phyloP scores from a whole-genome alignment of 2,113 vertebrate genomes.

The Abramis brama region DNA sequence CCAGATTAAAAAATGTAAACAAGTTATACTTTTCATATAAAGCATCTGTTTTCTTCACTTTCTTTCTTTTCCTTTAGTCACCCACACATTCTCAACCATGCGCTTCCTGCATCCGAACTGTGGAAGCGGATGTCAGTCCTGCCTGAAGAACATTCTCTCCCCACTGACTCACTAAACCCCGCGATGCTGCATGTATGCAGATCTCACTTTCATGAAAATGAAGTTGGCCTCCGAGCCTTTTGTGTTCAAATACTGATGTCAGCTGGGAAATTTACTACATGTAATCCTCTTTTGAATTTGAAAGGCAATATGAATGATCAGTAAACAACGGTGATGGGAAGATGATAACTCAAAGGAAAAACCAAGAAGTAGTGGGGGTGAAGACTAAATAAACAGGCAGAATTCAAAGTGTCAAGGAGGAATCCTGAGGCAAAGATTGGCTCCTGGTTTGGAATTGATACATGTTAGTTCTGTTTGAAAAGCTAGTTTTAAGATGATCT shows the following conservation, averaged over 20 bases:
- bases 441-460: not conserved
- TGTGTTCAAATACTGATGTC: slow-evolving; percentile 19
- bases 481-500: not conserved
- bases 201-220: slow-evolving; percentile 29
- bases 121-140: slow-evolving; percentile 25
- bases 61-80: not conserved
- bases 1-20: no score
- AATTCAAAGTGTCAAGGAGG: not conserved
- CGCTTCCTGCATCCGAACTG: not conserved
- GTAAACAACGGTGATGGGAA: not conserved
- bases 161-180: not conserved
- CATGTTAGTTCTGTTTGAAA: not conserved
- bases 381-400: slow-evolving; percentile 3
- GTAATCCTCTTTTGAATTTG: slow-evolving; percentile 39
- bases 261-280: slow-evolving; percentile 27
- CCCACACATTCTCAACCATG: not conserved
- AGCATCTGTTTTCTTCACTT: not conserved
- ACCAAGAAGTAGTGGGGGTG: not conserved
- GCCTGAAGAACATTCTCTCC: slow-evolving; percentile 15
- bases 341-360: not conserved
- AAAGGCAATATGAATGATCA: slow-evolving; percentile 22
- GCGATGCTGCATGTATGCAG: not conserved
- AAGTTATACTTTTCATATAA: not conserved
- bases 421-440: not conserved
- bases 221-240: not conserved